Conservation (phyloP, 2,797 vertebrate species). For the Eutrigla gurnardus region DNA sequence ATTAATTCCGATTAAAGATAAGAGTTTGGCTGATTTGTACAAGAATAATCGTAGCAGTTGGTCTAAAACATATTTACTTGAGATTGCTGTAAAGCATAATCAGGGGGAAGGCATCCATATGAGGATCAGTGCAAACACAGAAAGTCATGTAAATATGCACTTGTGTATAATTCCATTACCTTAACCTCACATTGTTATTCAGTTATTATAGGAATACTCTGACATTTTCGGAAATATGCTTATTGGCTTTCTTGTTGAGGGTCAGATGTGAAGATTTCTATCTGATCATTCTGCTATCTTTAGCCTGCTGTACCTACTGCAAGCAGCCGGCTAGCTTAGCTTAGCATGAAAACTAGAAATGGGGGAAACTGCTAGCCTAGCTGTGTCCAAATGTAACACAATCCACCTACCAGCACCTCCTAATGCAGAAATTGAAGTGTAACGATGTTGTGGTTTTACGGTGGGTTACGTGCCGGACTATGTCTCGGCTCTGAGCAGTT, state of each 20-base stretch:
- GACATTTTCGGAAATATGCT: not conserved
- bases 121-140: slow-evolving; percentile 7
- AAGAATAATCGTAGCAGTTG: slow-evolving; percentile 22
- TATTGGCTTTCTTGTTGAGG: not conserved
- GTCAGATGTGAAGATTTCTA: not conserved
- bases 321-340: not conserved
- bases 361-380: not conserved
- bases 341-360: slow-evolving; percentile 15
- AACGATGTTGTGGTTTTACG: not conserved
- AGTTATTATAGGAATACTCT: not conserved
- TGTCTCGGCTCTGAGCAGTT: not conserved
- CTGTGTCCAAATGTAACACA: not conserved
- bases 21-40: not conserved
- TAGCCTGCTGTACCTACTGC: not conserved
- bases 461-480: not conserved
- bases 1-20: slow-evolving; percentile 6
- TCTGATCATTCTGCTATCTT: not conserved
- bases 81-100: slow-evolving; percentile 14
- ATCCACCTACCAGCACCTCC: not conserved
- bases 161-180: slow-evolving; percentile 4
- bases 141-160: slow-evolving; percentile 10
- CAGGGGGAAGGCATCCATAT: slow-evolving; percentile 9
- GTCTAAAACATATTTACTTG: slow-evolving; percentile 44
- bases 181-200: not conserved
- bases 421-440: not conserved